Conservation (phyloP, 2,113 vertebrate genomes). For the Urocitellus parryii region DNA sequence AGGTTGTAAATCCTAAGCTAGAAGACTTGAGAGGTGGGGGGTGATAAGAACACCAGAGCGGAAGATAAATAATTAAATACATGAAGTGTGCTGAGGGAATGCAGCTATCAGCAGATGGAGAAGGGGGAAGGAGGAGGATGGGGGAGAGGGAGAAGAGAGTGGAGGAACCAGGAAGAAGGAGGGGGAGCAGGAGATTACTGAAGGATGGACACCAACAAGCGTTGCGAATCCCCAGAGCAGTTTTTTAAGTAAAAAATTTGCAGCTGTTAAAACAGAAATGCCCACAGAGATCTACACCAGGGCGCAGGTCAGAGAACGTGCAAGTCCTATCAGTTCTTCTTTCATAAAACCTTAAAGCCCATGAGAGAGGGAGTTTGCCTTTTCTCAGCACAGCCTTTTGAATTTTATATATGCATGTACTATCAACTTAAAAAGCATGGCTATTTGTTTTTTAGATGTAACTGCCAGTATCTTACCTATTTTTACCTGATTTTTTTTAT, state of each 20-base stretch:
- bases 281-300: neutral
- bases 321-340: conserved; percentile 4
- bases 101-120: neutral
- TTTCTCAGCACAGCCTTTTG: neutral
- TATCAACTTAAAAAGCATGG: neutral
- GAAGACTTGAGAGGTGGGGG: neutral
- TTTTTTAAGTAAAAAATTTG: neutral
- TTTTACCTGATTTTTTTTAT: conserved; percentile 34
- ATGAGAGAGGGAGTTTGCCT: neutral
- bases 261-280: neutral
- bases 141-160: neutral
- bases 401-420: conserved; percentile 13
- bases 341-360: conserved; percentile 34
- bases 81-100: neutral
- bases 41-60: neutral
- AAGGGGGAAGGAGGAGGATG: neutral
- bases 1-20: conserved; percentile 1
- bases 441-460: conserved; percentile 9
- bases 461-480: neutral
- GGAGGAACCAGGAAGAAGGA: neutral
- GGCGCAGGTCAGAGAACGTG: neutral
- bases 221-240: neutral
- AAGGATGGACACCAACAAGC: neutral
- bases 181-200: neutral
- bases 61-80: conserved; percentile 22